Evolutionary conservation across 1,140 invertebrate genomes (phyloP).

Genomic region (Heliconius eleuchia): DNA sequence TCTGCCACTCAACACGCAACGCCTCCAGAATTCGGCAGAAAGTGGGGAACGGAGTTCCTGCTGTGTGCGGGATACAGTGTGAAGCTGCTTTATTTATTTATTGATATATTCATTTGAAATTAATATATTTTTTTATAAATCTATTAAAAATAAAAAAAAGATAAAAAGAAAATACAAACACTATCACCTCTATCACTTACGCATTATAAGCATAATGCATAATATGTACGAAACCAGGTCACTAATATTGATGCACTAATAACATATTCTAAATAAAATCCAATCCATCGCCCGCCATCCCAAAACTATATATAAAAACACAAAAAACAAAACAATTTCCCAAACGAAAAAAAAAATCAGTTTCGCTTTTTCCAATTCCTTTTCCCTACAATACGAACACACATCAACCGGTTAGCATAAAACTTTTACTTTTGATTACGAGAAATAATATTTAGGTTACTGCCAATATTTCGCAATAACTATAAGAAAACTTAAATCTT

Average conservation of each 20-base stretch:
- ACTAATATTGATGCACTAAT: not conserved
- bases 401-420: not conserved
- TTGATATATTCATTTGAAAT: too few species aligned
- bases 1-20: too few species aligned
- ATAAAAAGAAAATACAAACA: not conserved
- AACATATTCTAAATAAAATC: not conserved
- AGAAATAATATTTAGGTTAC: not conserved
- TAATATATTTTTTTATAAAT: too few species aligned
- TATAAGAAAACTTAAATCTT: not conserved
- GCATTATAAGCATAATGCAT: not conserved
- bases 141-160: not conserved
- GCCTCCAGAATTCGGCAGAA: too few species aligned
- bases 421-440: conserved; percentile 6
- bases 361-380: not conserved
- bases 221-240: not conserved
- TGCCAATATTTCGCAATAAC: not conserved
- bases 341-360: not conserved
- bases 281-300: not conserved
- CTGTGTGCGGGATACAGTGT: not conserved
- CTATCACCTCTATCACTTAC: not conserved
- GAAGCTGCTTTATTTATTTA: too few species aligned
- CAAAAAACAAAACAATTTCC: not conserved
- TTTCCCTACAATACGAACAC: not conserved
- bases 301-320: not conserved
- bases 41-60: too few species aligned